Evolutionary conservation across 2,888 invertebrate genomes (phyloP), one percentile per base, ranked within the genome.

Genomic region (Nomada fucata): DNA sequence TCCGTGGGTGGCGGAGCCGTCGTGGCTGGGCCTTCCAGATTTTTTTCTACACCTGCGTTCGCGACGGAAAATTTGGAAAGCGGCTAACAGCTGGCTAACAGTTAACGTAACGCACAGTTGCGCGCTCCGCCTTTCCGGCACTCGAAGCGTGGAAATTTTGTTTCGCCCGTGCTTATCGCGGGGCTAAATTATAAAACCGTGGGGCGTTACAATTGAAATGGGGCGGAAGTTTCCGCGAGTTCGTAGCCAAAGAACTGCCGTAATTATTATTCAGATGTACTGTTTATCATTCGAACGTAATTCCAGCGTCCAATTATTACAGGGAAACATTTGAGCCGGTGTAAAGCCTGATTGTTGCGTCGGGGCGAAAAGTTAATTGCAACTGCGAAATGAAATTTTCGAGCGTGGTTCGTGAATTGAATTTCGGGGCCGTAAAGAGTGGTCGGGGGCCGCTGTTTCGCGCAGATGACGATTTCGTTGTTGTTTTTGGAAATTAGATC

Each of bases 401-500:
- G 2, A 18, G 15, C 52, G 52, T 63, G 23, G 47, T 42, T 52
- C 4, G 36, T 23, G 42, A 71, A 71, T 61, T 20, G 36, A 42
- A 61, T 61, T 71, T 71, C 18, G 13, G n/a, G 13, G 57, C 11
- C 44, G 47, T 15, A n/a, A 59, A 57, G 69, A 59, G 44, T n/a
- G 55, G 15, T 42, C 9, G 15, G 57, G 57, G 13, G 11, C 13
- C 29, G 18, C 15, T 47, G 59, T 23, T 60, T 2, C 15, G n/a
- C n/a, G 5, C 57, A 10, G 26, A 50, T 60, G 70, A 70, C 69
- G 57, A 47, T 60, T 60, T 13, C 60, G 29, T 47, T 47, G 59
- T 60, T 60, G 52, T 61, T 71, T 71, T 71, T 52, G 20, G 36
- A 42, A 71, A 36, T 71, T 60, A 71, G 61, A 61, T 61, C 23